Base-by-base conservation (phyloP, 1,140 invertebrate species). In the Augochlora pura region DNA sequence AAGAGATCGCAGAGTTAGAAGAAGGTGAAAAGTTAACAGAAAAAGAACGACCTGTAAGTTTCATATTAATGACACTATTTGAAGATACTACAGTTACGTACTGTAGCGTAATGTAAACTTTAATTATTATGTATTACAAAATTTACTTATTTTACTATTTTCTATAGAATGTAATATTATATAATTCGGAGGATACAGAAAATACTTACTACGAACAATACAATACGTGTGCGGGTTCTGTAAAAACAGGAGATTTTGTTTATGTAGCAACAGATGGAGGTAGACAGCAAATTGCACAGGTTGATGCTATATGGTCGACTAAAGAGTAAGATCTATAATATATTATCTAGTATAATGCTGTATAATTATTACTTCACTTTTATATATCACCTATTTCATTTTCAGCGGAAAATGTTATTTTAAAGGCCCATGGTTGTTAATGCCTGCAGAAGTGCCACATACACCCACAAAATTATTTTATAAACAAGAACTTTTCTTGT, bases 271-370 rank as follows among this genome's bases (percentile, higher is more conserved):
- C 96, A 23, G 96, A 98, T 89, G 95, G 96, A 67, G 96, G 97
- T 46, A 96, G 96, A 90, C 97, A 97, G 90, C 95, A 97, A 73
- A 97, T 99, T 77, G 97, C 97, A n/a, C 96, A 98, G 92, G 96
- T 99, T 83, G 98, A 99, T 92, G 96, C 96, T 78, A 97, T 99
- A 88, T 99, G 98, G 98, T 96, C 96, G 84, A 97, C 97, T 64
- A 95, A 96, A 92, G 95, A 96, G 96, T 97, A 93, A 94, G 95
- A 94, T 2, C n/a, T 57, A n/a, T 57, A 57, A 57, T 64, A 71
- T 39, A 54, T 25, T 59, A 49, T 65, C 42, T n/a, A 62, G 10
- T 49, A 39, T 27, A 69, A 23, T 32, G 14, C 4, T 27, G 5
- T 32, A 54, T 67, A 7, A 80, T 8, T 4, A 83, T 8, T 7